Evolutionary conservation across 1,140 invertebrate species (phyloP).

Genomic region (Drosophila leontia): DNA sequence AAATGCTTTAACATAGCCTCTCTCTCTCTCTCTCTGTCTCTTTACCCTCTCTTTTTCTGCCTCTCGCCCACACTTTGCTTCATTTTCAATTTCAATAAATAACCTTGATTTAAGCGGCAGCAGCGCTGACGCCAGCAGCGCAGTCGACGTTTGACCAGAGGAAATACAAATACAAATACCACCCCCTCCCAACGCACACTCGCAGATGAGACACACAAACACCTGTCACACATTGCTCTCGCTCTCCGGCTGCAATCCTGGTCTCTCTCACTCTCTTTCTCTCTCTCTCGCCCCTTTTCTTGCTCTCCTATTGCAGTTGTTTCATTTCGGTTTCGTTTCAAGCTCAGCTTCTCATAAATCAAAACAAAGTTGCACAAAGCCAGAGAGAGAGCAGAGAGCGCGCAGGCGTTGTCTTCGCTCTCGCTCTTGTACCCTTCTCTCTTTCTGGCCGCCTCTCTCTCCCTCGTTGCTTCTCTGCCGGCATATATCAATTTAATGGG

Average conservation of each 20-base stretch:
- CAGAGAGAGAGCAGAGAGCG: constrained; percentile 23
- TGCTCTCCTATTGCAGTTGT: constrained; percentile 49
- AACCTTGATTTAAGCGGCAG: constrained; percentile 80
- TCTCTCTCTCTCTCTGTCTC: constrained; percentile 6
- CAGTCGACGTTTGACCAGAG: constrained; percentile 69
- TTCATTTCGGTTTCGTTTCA: constrained; percentile 55
- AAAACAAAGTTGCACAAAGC: constrained; percentile 66
- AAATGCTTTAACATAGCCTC: constrained; percentile 39
- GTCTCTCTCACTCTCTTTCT: constrained; percentile 2
- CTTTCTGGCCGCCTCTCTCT: constrained; percentile 17
- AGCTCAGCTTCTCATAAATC: constrained; percentile 70
- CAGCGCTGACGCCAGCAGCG: constrained; percentile 56
- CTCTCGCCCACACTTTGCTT: constrained; percentile 44
- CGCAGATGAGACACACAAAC: constrained; percentile 68
- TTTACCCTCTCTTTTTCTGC: not conserved
- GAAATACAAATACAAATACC: constrained; percentile 57
- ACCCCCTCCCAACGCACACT: constrained; percentile 34
- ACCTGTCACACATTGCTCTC: constrained; percentile 64
- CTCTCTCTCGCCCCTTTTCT: constrained; percentile 27
- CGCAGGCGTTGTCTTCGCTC: constrained; percentile 55
- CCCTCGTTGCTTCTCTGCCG: constrained; percentile 13
- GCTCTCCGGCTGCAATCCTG: constrained; percentile 28
- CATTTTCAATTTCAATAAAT: constrained; percentile 84
- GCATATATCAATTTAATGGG: constrained; percentile 78
- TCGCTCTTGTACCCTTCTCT: not conserved